Evolutionary conservation across 1,140 invertebrate species (phyloP).

Genomic region (Phortica variegata): DNA sequence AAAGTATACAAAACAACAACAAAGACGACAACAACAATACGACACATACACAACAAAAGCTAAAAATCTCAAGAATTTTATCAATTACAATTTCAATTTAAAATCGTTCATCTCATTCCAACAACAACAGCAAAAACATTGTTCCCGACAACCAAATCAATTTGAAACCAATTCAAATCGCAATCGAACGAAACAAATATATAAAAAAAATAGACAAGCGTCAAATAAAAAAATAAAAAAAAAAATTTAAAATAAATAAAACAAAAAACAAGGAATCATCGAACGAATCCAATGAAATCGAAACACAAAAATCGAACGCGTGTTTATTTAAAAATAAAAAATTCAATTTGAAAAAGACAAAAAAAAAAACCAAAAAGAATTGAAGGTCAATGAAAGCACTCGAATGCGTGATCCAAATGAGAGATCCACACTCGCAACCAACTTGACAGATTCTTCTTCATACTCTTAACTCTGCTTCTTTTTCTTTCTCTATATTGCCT

Average conservation of each 20-base stretch:
- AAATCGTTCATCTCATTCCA: no score
- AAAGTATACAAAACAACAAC: slow-evolving; percentile 10
- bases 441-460: no score
- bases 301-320: neutral
- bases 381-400: neutral
- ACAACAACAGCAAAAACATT: no score
- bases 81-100: slow-evolving; percentile 55
- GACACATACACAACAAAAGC: slow-evolving; percentile 11
- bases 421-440: no score
- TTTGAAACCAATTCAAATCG: neutral
- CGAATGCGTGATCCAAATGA: neutral
- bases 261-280: slow-evolving; percentile 21
- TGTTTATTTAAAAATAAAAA: neutral
- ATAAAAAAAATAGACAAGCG: no score
- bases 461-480: no score
- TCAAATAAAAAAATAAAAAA: no score
- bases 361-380: neutral
- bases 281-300: slow-evolving; percentile 33
- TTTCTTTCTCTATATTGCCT: no score
- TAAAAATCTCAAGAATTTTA: slow-evolving; percentile 49
- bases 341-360: neutral
- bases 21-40: neutral
- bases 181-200: no score
- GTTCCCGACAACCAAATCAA: slow-evolving; percentile 17
- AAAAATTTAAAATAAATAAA: no score